These are phyloP conservation scores for Acanthoscelides obtectus DNA, from an alignment of 2,888 invertebrate species.

Conservation along the genomic window DNA sequence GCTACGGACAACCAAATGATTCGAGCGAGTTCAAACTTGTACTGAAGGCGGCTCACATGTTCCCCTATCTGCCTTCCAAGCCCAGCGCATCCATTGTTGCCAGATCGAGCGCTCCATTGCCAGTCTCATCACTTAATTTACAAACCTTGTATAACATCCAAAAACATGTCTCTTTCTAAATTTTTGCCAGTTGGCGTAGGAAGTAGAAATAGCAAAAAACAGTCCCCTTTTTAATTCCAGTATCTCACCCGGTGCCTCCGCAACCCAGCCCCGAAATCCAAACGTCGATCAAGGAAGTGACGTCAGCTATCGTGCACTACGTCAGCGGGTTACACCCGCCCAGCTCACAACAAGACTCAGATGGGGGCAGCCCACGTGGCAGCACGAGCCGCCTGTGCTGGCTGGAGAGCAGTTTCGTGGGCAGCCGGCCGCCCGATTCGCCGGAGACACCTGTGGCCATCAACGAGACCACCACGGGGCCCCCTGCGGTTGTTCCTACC, in stretches of 20 bases:
- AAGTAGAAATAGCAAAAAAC: too few species aligned
- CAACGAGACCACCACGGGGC: constrained; percentile 33
- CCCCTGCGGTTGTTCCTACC: too few species aligned
- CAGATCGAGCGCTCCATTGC: too few species aligned
- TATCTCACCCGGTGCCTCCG: constrained; percentile 23
- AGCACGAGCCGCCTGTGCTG: constrained; percentile 75
- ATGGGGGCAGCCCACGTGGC: constrained; percentile 51
- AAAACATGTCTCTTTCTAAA: too few species aligned
- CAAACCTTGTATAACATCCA: too few species aligned
- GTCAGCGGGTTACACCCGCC: constrained; percentile 65
- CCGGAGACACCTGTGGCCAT: constrained; percentile 68
- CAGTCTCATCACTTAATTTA: too few species aligned
- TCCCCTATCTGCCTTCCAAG: too few species aligned
- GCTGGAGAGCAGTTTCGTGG: constrained; percentile 90
- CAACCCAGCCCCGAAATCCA: constrained; percentile 62
- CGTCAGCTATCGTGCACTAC: constrained; percentile 89
- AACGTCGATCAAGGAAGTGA: constrained; percentile 86
- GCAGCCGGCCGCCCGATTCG: constrained; percentile 78
- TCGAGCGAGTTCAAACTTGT: too few species aligned
- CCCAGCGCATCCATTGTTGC: too few species aligned
- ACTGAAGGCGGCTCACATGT: too few species aligned
- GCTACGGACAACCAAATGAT: too few species aligned
- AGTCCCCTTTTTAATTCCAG: constrained; percentile 11
- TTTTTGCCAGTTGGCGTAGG: too few species aligned
- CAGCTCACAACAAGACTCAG: constrained; percentile 37